phyloP scores from a whole-genome alignment of 2,797 vertebrate genomes.

The Rhinella marina region DNA sequence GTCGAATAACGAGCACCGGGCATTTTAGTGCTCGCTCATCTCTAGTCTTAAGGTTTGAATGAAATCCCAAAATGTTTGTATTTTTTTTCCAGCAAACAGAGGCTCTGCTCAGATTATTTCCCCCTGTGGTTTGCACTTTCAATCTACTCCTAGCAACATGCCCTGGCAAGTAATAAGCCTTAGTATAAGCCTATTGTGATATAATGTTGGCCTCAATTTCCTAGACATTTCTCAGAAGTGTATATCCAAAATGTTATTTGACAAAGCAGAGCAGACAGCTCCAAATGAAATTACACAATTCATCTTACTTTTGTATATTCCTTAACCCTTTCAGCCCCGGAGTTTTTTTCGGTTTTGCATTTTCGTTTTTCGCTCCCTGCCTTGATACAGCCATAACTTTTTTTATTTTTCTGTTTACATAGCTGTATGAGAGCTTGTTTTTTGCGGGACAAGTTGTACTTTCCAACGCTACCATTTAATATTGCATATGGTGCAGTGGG shows the following conservation, averaged over 20 bases:
- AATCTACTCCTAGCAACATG: slow-evolving; percentile 13
- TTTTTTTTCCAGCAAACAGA: slow-evolving; percentile 48
- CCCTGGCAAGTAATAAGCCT: slow-evolving; percentile 12
- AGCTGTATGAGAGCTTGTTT: no score
- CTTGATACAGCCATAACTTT: no score
- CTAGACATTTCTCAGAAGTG: not conserved
- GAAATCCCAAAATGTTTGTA: slow-evolving; percentile 38
- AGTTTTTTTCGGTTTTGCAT: not conserved
- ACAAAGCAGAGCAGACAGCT: not conserved
- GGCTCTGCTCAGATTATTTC: slow-evolving; percentile 39
- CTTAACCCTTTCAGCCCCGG: no score
- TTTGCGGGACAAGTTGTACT: no score
- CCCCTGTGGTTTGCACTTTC: slow-evolving; percentile 37
- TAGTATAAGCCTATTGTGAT: slow-evolving; percentile 17
- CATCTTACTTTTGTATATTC: no score
- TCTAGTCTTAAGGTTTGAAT: no score
- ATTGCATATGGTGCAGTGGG: no score
- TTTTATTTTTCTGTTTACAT: no score
- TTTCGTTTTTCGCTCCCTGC: no score
- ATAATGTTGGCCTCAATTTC: slow-evolving; percentile 15
- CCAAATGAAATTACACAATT: not conserved
- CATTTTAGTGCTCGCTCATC: no score
- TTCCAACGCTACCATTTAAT: no score
- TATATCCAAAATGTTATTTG: not conserved
- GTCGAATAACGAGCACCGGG: no score